Evolutionary conservation across 2,797 vertebrate species (phyloP), one percentile per base, ranked within the genome.

Genomic region (Liparis tanakae): DNA sequence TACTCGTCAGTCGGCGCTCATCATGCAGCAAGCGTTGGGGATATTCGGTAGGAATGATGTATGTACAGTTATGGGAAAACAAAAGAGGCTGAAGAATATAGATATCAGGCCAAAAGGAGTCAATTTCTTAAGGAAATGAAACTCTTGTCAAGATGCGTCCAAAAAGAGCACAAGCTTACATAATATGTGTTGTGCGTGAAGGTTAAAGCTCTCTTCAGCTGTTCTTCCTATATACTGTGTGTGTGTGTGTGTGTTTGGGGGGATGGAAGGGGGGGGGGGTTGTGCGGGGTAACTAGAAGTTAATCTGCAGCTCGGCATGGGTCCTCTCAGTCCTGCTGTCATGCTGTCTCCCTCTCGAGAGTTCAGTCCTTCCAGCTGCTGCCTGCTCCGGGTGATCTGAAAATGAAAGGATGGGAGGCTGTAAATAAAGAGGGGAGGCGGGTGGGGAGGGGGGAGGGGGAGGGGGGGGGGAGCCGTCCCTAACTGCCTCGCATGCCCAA

Each of bases 381-480:
- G 85, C 76, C 64, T 69, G 71, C 61, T 80, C 22, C 12, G 61
- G 60, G 68, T 89, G 75, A 89, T 92, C 86, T 89, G 78, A 87
- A 93, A 91, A 81, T 88, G 83, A 93, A 92, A 91, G 81, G 79
- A 72, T 43, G 60, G 65, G 63, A 56, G 62, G 73, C 75, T 68
- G 72, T 79, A 76, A 85, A 79, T 81, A 73, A 59, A 33, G 20
- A 36, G 33, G 68, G 4, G 39, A 46, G 74, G 25, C 4, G 25
- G 54, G 48, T 44, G 65, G 12, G 10, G 50, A 6, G 7, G 50
- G 17, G 25, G 25, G 68, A 13, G 39, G 51, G 74, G 39, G 54
- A n/a, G 48, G 48, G 62, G 12, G 10, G 50, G 22, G 7, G 50
- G 17, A 34, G 72, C 44, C 33, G 36, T 8, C 36, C 36, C 36